Conservation (phyloP, 2,888 invertebrate genomes). For the Tridacna crocea region DNA sequence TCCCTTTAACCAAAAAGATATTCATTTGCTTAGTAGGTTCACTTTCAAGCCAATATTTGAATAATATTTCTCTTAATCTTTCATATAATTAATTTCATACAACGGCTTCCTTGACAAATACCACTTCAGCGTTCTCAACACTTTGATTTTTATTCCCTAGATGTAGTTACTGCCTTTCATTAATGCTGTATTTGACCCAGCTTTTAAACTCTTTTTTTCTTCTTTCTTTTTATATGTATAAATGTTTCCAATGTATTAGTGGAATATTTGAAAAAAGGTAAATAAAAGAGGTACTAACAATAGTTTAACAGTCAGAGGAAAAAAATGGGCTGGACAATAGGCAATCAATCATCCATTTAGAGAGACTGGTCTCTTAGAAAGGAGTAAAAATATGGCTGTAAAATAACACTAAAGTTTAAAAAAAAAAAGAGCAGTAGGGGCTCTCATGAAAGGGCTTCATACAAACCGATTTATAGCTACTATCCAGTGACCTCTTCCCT, state of each 20-base stretch:
- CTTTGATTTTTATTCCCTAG: no score
- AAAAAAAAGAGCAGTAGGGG: slow-evolving; percentile 18
- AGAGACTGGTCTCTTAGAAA: not conserved
- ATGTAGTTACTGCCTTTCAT: no score
- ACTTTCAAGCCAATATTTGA: no score
- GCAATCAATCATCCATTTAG: not conserved
- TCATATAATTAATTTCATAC: no score
- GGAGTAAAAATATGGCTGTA: not conserved
- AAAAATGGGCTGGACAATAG: not conserved
- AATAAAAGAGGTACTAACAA: not conserved
- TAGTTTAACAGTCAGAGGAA: not conserved
- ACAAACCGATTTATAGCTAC: not conserved
- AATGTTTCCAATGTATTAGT: not conserved
- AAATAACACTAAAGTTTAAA: not conserved
- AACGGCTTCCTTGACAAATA: no score
- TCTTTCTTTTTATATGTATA: not conserved
- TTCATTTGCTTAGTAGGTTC: no score
- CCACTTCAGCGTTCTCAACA: no score
- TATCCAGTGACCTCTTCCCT: no score
- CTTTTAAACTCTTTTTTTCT: no score
- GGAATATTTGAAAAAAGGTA: not conserved
- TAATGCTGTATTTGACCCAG: no score
- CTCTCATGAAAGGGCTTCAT: not conserved
- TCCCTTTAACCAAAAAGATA: no score
- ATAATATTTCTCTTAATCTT: no score